Conservation (phyloP, 2,797 vertebrate species). For the Prunella strophiata region DNA sequence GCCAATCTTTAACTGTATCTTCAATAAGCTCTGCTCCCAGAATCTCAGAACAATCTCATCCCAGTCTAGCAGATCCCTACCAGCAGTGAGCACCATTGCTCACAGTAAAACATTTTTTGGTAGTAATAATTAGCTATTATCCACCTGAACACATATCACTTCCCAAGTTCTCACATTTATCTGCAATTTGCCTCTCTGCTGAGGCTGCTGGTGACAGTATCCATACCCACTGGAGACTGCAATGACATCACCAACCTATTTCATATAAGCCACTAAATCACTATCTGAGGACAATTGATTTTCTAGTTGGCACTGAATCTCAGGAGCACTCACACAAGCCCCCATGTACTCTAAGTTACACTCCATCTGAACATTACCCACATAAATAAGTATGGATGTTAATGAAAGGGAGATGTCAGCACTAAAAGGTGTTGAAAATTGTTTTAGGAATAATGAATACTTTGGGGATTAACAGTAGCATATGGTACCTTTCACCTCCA, state of each 20-base stretch:
- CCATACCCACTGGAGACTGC: not conserved
- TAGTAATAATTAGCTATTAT: not conserved
- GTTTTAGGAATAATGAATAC: conserved; percentile 18
- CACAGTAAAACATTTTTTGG: not conserved
- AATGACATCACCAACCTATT: not conserved
- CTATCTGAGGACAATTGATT: not conserved
- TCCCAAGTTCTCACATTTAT: not conserved
- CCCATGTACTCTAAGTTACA: not conserved
- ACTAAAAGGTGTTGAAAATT: conserved; percentile 39
- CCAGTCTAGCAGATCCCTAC: not conserved
- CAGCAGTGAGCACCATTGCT: not conserved
- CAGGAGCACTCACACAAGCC: not conserved
- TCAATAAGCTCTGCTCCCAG: not conserved
- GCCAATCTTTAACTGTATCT: not conserved
- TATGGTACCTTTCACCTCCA: conserved; percentile 64
- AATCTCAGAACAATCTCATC: not conserved
- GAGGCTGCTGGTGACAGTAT: not conserved
- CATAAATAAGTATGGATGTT: not conserved
- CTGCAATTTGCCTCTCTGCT: not conserved
- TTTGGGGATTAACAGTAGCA: conserved; percentile 56
- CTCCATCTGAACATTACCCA: not conserved
- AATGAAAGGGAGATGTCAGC: not conserved
- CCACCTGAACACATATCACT: not conserved
- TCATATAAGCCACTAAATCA: not conserved
- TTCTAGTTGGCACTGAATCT: not conserved